Percentiles rank a stretch among this genome's conserved stretches.
Conservation (phyloP, 37 sponge, comb jelly and placozoan genomes). For the Geodia barretti region DNA sequence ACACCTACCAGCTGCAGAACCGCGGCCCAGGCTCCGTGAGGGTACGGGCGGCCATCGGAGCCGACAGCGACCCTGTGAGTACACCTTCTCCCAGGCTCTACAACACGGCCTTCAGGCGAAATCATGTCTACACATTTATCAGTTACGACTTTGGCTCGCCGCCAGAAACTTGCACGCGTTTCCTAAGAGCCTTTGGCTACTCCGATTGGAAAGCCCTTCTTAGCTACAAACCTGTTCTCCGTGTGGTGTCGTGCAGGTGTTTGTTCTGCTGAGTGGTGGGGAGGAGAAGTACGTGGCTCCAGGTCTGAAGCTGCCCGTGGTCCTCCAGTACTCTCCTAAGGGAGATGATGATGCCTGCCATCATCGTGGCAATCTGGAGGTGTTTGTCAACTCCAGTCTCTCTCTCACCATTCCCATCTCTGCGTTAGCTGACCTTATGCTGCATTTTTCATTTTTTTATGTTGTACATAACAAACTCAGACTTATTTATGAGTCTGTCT, state of each 20-base stretch:
- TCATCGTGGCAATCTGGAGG: constrained; percentile 26
- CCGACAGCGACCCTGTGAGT: constrained; percentile 38
- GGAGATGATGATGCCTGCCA: not conserved
- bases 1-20: constrained; percentile 33
- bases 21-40: constrained; percentile 4
- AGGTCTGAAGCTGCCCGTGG: constrained; percentile 53
- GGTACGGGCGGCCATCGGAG: constrained; percentile 26
- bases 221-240: no score
- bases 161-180: not conserved
- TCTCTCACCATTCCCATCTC: constrained; percentile 21
- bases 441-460: not conserved
- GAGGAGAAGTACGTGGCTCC: constrained; percentile 31
- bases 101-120: no score
- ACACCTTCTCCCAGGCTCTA: not conserved
- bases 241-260: constrained; percentile 45
- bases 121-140: no score
- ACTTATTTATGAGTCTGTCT: not conserved
- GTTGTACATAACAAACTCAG: not conserved
- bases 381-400: constrained; percentile 48
- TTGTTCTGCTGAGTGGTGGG: constrained; percentile 16
- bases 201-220: no score
- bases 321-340: constrained; percentile 19
- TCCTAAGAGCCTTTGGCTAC: no score
- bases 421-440: constrained; percentile 41
- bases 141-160: not conserved